phyloP scores from a whole-genome alignment of 2,888 invertebrate species.

The Chrysotoxum bicinctum region DNA sequence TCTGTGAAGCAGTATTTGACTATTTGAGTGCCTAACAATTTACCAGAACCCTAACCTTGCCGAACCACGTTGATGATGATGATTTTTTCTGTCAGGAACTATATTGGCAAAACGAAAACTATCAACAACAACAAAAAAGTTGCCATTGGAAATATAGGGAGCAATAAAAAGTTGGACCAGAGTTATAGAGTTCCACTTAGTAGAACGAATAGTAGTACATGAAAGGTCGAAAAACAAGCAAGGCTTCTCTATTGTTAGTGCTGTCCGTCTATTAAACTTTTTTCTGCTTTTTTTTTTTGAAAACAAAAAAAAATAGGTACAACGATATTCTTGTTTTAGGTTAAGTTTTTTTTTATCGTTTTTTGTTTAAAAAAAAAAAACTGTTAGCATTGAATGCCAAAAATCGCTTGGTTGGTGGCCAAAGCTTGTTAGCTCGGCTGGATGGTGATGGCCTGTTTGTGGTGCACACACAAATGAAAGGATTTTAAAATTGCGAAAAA shows the following conservation, averaged over 20 bases:
- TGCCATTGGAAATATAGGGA: not conserved
- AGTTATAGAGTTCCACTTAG: conserved; percentile 34
- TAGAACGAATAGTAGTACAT: conserved; percentile 19
- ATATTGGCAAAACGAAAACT: conserved; percentile 24
- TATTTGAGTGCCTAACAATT: conserved; percentile 41
- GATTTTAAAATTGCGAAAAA: conserved; percentile 50
- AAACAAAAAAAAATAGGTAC: not conserved
- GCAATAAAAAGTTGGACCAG: conserved; percentile 25
- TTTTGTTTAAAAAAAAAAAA: conserved; percentile 1
- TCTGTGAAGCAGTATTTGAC: conserved; percentile 22
- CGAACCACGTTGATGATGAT: conserved; percentile 47
- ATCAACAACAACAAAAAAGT: conserved; percentile 13
- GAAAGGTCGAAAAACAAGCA: conserved; percentile 16
- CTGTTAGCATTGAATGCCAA: conserved; percentile 57
- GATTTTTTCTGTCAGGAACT: conserved; percentile 42
- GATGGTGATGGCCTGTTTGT: conserved; percentile 68
- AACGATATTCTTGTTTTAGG: conserved; percentile 15
- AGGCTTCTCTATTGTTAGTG: conserved; percentile 14
- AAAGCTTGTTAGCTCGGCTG: conserved; percentile 62
- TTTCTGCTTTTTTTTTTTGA: conserved; percentile 2
- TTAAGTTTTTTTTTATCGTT: conserved; percentile 19
- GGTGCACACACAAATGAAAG: conserved; percentile 56
- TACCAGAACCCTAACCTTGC: conserved; percentile 35
- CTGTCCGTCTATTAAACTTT: conserved; percentile 18
- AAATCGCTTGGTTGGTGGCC: conserved; percentile 69